These are phyloP conservation scores for Marronus borbonicus DNA, from an alignment of 2,888 invertebrate species.

Conservation along the genomic window DNA sequence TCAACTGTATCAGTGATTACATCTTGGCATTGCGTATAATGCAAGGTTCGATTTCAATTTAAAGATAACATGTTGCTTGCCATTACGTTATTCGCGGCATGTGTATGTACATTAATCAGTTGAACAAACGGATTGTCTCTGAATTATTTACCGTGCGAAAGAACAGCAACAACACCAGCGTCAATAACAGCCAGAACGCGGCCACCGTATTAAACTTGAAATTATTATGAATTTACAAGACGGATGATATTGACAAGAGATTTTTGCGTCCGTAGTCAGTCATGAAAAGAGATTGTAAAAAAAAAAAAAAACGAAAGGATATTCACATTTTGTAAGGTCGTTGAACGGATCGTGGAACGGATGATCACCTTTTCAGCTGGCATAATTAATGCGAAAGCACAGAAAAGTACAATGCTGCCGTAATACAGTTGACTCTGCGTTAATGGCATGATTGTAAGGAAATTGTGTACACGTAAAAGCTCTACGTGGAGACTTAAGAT, in stretches of 20 bases:
- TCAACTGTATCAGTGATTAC: constrained; percentile 25
- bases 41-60: constrained; percentile 32
- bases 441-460: constrained; percentile 37
- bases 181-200: constrained; percentile 11
- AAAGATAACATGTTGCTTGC: constrained; percentile 27
- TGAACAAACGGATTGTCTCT: constrained; percentile 13
- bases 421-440: constrained; percentile 14
- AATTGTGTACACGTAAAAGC: constrained; percentile 35
- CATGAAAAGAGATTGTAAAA: constrained; percentile 28
- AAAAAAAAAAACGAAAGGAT: constrained; percentile 32
- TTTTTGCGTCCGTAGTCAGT: constrained; percentile 25
- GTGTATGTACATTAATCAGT: constrained; percentile 17
- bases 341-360: constrained; percentile 24
- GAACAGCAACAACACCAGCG: constrained; percentile 1
- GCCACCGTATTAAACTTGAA: constrained; percentile 22
- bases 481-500: constrained; percentile 23
- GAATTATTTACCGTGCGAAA: constrained; percentile 13
- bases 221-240: constrained; percentile 30
- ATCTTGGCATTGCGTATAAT: constrained; percentile 21
- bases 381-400: constrained; percentile 41
- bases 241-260: constrained; percentile 32
- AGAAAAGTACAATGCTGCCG: constrained; percentile 30
- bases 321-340: constrained; percentile 33
- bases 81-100: constrained; percentile 7
- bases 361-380: constrained; percentile 40